phyloP scores from a whole-genome alignment of 2,888 invertebrate species.

The Andrena fulva region DNA sequence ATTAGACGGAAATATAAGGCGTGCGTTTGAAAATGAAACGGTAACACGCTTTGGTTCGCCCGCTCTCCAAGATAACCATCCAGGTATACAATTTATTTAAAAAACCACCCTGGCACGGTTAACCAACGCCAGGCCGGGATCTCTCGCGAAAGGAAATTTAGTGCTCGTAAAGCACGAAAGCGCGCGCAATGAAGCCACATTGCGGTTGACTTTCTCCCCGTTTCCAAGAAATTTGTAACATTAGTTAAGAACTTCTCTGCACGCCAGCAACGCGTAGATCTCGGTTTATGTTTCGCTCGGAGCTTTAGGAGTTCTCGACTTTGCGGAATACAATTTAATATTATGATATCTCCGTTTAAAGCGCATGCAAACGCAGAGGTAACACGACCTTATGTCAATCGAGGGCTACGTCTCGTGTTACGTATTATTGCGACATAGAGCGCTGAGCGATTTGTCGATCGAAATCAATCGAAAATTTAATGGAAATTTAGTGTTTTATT shows the following conservation, averaged over 20 bases:
- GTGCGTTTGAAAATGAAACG: not conserved
- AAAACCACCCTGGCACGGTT: not conserved
- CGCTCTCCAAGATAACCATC: not conserved
- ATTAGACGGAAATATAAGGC: not conserved
- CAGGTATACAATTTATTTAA: not conserved
- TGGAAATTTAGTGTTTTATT: not conserved
- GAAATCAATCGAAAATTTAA: not conserved
- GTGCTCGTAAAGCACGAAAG: not conserved
- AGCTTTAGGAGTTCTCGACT: not conserved
- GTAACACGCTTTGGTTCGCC: too few species aligned
- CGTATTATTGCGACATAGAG: not conserved
- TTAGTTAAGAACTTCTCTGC: not conserved
- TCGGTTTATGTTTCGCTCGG: not conserved
- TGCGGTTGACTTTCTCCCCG: slow-evolving; percentile 8
- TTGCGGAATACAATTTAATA: not conserved
- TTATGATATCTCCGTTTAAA: not conserved
- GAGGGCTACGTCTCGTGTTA: not conserved
- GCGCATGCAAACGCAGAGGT: not conserved
- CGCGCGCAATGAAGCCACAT: not conserved
- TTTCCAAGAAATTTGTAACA: slow-evolving; percentile 9
- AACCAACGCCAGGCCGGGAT: not conserved
- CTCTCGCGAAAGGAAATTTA: not conserved
- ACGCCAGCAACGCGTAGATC: not conserved
- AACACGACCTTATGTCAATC: not conserved
- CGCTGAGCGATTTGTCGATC: not conserved